Evolutionary conservation across 2,888 invertebrate genomes (phyloP).

Genomic region (Prostheceraeus crozeri): DNA sequence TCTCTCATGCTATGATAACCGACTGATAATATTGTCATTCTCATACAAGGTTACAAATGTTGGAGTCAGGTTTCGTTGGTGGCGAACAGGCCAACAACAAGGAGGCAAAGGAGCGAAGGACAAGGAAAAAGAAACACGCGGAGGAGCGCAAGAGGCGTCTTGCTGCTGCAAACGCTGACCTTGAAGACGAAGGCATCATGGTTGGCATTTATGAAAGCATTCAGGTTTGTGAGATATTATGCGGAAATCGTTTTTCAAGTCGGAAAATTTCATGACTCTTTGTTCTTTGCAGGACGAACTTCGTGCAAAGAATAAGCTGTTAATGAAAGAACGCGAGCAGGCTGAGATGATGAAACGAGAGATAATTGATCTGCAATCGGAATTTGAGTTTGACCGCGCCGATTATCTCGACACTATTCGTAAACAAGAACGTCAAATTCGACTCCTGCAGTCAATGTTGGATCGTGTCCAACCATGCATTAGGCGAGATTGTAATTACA

Average conservation of each 20-base stretch:
- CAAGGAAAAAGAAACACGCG: slow-evolving; percentile 65
- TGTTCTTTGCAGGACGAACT: too few relatives aligned
- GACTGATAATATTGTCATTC: too few relatives aligned
- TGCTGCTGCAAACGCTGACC: slow-evolving; percentile 58
- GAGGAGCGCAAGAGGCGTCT: slow-evolving; percentile 60
- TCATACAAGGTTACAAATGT: slow-evolving; percentile 62
- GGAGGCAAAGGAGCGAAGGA: slow-evolving; percentile 66
- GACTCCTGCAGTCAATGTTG: slow-evolving; percentile 56
- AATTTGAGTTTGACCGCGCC: slow-evolving; percentile 72
- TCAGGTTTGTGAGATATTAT: too few relatives aligned
- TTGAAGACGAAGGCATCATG: slow-evolving; percentile 68
- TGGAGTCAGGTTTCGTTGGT: slow-evolving; percentile 71
- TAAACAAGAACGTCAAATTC: slow-evolving; percentile 66
- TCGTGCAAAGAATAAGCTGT: slow-evolving; percentile 65
- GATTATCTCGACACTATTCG: slow-evolving; percentile 75
- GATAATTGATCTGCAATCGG: slow-evolving; percentile 69
- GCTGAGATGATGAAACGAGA: slow-evolving; percentile 66
- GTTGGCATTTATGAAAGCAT: slow-evolving; percentile 69
- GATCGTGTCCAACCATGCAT: slow-evolving; percentile 64
- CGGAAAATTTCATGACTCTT: too few relatives aligned
- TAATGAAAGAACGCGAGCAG: slow-evolving; percentile 64
- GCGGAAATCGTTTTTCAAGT: too few relatives aligned
- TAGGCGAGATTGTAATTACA: slow-evolving; percentile 68
- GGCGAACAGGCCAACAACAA: slow-evolving; percentile 69
- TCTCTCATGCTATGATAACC: too few relatives aligned